Evolutionary conservation across 1,140 invertebrate species (phyloP), one percentile per base, ranked within the genome.

Genomic region (Cherax quadricarinatus): DNA sequence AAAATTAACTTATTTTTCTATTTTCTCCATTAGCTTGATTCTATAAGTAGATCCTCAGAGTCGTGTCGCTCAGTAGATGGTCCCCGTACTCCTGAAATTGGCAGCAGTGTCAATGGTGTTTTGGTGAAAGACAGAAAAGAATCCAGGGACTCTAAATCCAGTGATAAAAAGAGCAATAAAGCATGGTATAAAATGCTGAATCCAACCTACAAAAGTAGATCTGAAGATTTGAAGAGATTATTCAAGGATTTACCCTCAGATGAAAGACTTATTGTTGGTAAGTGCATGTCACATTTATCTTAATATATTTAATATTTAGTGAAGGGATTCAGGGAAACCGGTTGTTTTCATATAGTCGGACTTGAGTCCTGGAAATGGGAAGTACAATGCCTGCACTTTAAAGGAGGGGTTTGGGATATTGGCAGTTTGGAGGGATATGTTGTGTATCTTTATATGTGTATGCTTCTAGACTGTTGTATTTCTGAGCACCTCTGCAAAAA

Each of bases 171-270:
- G 73, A 94, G 93, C 89, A 97, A 97, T 91, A 96, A 96, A 41
- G 96, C 96, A 94, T 98, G 97, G 97, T 98, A 98, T 95, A 97
- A 97, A 95, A 96, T 98, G 70, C 96, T 98, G 62, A 98, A 98
- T 95, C 98, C 98, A 57, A 98, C 98, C 1, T 99, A 99, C 95
- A 99, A 99, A 95, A 98, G 98, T 81, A 96, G 97, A 93, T 98
- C 97, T 66, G 98, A 98, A 94, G 98, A 99, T 95, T 99, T 99
- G 95, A 98, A 98, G 94, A 96, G 97, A 94, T 96, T 98, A 93
- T 99, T 99, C 95, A 98, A 98, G 95, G 98, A 98, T 90, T 96
- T 99, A 83, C 98, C 98, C 41, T 96, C 97, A 94, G 98, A 98
- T 94, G 98, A 99, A 95, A 96, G 98, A 94, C 96, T 99, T 91